A percentile compares a stretch with the other conserved stretches of the same genome.
Conservation (phyloP, 2,888 invertebrate genomes). For the Eristalinus sepulchralis region DNA sequence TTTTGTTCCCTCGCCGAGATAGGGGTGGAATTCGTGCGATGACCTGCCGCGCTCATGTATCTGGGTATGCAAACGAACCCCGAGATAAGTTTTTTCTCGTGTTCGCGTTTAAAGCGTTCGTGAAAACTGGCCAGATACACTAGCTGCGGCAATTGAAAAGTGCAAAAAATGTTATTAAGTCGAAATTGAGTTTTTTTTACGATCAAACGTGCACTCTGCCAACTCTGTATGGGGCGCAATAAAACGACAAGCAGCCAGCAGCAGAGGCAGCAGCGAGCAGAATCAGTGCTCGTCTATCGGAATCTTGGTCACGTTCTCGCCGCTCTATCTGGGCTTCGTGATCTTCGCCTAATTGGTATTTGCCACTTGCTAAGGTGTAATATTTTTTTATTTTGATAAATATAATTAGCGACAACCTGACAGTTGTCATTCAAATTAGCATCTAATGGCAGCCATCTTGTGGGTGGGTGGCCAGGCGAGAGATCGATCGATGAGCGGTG, state of each 20-base stretch:
- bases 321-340: constrained; percentile 62
- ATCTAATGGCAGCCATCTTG: not conserved
- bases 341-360: constrained; percentile 67
- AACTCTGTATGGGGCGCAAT: constrained; percentile 5
- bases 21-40: constrained; percentile 60
- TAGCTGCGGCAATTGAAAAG: not conserved
- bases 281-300: constrained; percentile 44
- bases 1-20: constrained; percentile 31
- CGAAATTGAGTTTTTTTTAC: constrained; percentile 34
- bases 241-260: not conserved
- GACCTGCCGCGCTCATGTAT: constrained; percentile 1
- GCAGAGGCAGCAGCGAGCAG: not conserved
- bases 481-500: not conserved
- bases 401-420: not conserved
- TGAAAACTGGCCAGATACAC: not conserved
- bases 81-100: constrained; percentile 5
- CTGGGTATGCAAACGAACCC: constrained; percentile 23
- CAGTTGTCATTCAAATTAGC: not conserved
- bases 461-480: not conserved
- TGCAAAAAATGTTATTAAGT: constrained; percentile 10
- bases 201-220: constrained; percentile 56
- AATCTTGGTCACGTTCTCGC: constrained; percentile 66
- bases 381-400: constrained; percentile 19
- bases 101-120: not conserved
- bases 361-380: constrained; percentile 30